Evolutionary conservation across 2,113 vertebrate genomes (phyloP).

Genomic region (Mirza zaza): DNA sequence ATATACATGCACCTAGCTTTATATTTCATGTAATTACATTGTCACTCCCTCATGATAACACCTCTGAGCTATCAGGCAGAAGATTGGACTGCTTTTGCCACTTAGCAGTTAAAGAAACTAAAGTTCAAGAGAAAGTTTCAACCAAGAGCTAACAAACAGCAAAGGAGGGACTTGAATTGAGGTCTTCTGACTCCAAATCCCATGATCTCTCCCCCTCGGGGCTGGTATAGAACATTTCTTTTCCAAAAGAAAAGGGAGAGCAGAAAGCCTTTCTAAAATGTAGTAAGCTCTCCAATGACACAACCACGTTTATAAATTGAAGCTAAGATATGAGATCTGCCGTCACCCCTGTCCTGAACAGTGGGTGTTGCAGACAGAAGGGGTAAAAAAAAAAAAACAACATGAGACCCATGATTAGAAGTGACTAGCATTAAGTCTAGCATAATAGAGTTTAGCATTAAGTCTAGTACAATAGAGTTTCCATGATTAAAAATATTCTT

Average conservation of each 20-base stretch:
- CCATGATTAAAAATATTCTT: neutral
- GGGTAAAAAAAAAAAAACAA: neutral
- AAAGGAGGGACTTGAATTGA: neutral
- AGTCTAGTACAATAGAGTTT: neutral
- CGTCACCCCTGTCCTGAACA: neutral
- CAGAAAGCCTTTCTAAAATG: neutral
- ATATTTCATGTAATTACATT: neutral
- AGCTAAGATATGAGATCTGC: neutral
- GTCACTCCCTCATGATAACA: neutral
- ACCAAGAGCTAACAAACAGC: neutral
- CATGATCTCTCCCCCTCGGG: neutral
- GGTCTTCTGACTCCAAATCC: neutral
- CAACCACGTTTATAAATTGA: neutral
- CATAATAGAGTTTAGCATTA: neutral
- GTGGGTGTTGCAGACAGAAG: fast-evolving
- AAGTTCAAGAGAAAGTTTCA: neutral
- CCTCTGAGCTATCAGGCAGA: neutral
- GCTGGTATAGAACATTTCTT: neutral
- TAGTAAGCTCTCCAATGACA: neutral
- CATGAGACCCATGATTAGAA: neutral
- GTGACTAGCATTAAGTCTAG: too few relatives aligned
- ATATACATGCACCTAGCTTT: neutral
- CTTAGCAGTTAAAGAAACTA: neutral
- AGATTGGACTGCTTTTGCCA: neutral
- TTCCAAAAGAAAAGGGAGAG: neutral